Evolutionary conservation across 2,797 vertebrate genomes (phyloP), one percentile per base, ranked within the genome.

Genomic region (Sternotherus odoratus): DNA sequence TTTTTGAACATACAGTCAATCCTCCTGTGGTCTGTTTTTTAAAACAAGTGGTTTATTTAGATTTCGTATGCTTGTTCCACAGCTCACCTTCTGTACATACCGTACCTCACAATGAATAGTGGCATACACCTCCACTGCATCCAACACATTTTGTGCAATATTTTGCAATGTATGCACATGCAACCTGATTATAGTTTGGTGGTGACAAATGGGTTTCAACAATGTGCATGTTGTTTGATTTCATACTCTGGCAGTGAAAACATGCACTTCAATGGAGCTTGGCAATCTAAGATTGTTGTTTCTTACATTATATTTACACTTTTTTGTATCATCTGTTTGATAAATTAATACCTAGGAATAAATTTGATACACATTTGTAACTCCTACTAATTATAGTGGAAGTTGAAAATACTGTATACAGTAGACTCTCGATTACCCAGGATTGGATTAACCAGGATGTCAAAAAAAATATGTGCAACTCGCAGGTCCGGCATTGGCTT

Each of bases 201-300:
- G 81, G 74, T 82, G 63, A 82, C 83, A 74, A 90, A 91, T 78
- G 82, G 57, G 8, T 89, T 95, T 90, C 78, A 93, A 83, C 75
- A 95, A 88, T 94, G 53, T 75, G 24, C 93, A 48, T 82, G 56
- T 94, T 95, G 95, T 87, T 95, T 95, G 91, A 86, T 87, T 85
- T 91, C 93, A 87, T 95, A 75, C 80, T 56, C 23, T 16, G 82
- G 48, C 69, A 88, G 36, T 93, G 82, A 91, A 78, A 90, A 50
- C 60, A 51, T 86, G n/a, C 43, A 46, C 72, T 57, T 9, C 93
- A 86, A 86, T 94, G 86, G 85, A 46, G 93, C 92, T 93, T 95
- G 50, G 86, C 90, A 82, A 93, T 85, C 89, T 88, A 77, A 91
- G 91, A 69, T 85, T 94, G 86, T 15, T 28, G 72, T 92, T 86